phyloP scores from a whole-genome alignment of 1,140 invertebrate species.

The Zaprionus kolodkinae region DNA sequence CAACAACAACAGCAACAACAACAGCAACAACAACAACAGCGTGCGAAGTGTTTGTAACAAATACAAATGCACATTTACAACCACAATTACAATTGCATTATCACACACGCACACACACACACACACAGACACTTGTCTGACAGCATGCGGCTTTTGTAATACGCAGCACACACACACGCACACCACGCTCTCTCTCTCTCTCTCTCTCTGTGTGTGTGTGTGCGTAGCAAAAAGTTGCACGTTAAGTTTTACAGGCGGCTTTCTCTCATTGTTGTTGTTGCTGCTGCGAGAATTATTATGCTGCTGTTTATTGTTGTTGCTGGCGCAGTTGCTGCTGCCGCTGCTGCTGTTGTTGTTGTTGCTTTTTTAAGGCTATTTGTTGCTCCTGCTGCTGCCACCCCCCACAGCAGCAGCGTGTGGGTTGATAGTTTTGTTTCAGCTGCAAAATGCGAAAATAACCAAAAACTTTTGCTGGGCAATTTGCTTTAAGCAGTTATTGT shows the following conservation, averaged over 20 bases:
- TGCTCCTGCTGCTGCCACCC: conserved; percentile 5
- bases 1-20: conserved; percentile 36
- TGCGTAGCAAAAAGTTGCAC: conserved; percentile 38
- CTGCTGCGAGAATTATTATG: conserved; percentile 41
- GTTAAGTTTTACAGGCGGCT: conserved; percentile 48
- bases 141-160: conserved; percentile 48
- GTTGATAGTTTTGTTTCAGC: conserved; percentile 17
- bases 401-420: neutral
- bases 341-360: conserved; percentile 24
- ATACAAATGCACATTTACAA: conserved; percentile 62
- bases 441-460: conserved; percentile 39
- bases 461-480: conserved; percentile 42
- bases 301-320: conserved; percentile 29
- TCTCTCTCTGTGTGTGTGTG: neutral
- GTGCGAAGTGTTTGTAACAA: conserved; percentile 55
- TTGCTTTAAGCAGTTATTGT: conserved; percentile 47
- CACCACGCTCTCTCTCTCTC: neutral
- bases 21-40: conserved; percentile 43
- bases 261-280: conserved; percentile 42
- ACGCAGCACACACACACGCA: conserved; percentile 11
- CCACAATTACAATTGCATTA: conserved; percentile 70
- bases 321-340: conserved; percentile 20
- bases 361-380: conserved; percentile 23
- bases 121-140: conserved; percentile 15
- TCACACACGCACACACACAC: conserved; percentile 42